These are phyloP conservation scores for Zoanthus sansibaricus DNA, from an alignment of 92 coral and sea anemone genomes.

Conservation along the genomic window DNA sequence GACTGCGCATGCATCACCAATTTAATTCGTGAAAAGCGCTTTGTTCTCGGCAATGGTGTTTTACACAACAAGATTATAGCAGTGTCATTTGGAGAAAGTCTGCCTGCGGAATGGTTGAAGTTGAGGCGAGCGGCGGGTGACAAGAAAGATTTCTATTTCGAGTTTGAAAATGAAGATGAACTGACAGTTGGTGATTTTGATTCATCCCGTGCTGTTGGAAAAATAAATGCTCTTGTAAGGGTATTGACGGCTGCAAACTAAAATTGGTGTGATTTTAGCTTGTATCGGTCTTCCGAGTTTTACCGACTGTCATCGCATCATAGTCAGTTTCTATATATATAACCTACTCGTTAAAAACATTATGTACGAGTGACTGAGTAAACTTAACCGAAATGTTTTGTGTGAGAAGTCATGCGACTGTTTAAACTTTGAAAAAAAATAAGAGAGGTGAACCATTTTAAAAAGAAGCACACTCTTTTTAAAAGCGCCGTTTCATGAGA, in stretches of 20 bases:
- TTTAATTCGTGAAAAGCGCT: constrained; percentile 69
- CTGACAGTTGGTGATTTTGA: constrained; percentile 58
- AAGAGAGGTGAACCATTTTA: too few relatives aligned
- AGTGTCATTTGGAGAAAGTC: constrained; percentile 79
- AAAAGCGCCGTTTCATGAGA: too few relatives aligned
- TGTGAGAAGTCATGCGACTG: too few relatives aligned
- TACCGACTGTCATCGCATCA: too few relatives aligned
- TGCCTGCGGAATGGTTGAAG: constrained; percentile 82
- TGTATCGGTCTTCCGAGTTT: too few relatives aligned
- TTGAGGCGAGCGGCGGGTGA: constrained; percentile 46
- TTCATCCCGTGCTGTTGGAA: constrained; percentile 46
- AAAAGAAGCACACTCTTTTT: too few relatives aligned
- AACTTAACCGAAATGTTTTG: too few relatives aligned
- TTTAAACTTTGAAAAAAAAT: too few relatives aligned
- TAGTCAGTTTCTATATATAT: too few relatives aligned
- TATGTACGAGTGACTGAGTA: background rate
- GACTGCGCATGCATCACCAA: constrained; percentile 35
- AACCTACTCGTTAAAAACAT: background rate
- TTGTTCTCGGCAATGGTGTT: constrained; percentile 72
- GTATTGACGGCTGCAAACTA: constrained; percentile 76
- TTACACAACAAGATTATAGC: constrained; percentile 81
- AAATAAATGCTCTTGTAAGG: constrained; percentile 76
- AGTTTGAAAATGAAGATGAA: constrained; percentile 62
- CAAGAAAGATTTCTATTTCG: constrained; percentile 70
- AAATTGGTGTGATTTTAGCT: background rate